Evolutionary conservation across 2,888 invertebrate species (phyloP).

Genomic region (Acleris emargana): DNA sequence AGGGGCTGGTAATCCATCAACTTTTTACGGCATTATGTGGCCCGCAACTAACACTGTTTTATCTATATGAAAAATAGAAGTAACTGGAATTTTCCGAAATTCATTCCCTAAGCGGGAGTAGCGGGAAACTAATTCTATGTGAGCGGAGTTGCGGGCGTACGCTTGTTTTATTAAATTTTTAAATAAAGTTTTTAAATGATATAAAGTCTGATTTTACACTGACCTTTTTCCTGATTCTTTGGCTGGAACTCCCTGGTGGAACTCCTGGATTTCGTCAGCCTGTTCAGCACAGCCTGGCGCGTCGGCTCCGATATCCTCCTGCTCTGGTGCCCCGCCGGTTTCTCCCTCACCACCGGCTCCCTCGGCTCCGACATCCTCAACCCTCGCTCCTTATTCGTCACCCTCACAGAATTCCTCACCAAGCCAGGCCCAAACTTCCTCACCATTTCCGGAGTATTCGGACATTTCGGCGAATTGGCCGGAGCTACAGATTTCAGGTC

Average conservation of each 20-base stretch:
- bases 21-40: too few relatives aligned
- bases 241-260: conserved; percentile 77
- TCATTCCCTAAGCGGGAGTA: too few relatives aligned
- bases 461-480: conserved; percentile 80
- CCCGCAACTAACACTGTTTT: too few relatives aligned
- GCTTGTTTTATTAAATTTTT: too few relatives aligned
- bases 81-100: too few relatives aligned
- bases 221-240: conserved; percentile 72
- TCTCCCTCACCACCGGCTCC: conserved; percentile 63
- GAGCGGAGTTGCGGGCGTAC: too few relatives aligned
- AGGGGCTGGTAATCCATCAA: too few relatives aligned
- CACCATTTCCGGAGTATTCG: conserved; percentile 85
- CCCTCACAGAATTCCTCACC: conserved; percentile 70
- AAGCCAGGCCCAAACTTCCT: conserved; percentile 83
- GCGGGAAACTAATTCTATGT: too few relatives aligned
- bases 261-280: conserved; percentile 77
- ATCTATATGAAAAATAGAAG: too few relatives aligned
- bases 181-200: too few relatives aligned
- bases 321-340: conserved; percentile 69
- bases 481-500: conserved; percentile 75
- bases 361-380: conserved; percentile 83
- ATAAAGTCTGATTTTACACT: conserved; percentile 31
- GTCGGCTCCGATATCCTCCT: conserved; percentile 71
- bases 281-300: conserved; percentile 67
- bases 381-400: conserved; percentile 75